Evolutionary conservation across 2,888 invertebrate genomes (phyloP).

Genomic region (Trachelus stipa): DNA sequence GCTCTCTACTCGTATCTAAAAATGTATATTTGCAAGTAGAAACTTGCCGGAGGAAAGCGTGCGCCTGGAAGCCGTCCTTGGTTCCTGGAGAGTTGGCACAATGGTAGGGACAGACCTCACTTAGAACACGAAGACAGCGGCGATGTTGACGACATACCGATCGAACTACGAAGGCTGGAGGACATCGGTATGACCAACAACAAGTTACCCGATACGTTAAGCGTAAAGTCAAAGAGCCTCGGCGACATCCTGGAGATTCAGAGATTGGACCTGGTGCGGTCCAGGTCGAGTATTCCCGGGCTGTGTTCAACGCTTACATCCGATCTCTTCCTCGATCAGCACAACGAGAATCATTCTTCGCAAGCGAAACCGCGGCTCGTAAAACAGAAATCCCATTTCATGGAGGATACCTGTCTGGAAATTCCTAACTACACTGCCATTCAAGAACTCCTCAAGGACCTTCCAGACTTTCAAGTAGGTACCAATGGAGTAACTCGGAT

Average conservation of each 20-base stretch:
- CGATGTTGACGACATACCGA: constrained; percentile 82
- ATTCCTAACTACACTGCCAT: constrained; percentile 70
- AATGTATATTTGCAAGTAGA: constrained; percentile 65
- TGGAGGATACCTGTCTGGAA: constrained; percentile 68
- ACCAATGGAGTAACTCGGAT: neutral
- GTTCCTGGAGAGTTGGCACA: constrained; percentile 86
- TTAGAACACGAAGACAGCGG: constrained; percentile 69
- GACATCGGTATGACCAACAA: constrained; percentile 67
- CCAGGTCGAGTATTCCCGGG: constrained; percentile 81
- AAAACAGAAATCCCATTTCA: constrained; percentile 87
- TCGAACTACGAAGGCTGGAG: constrained; percentile 86
- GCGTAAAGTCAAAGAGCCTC: constrained; percentile 85
- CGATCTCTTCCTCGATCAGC: constrained; percentile 46
- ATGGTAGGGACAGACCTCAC: constrained; percentile 36
- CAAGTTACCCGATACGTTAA: constrained; percentile 63
- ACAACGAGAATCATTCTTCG: constrained; percentile 34
- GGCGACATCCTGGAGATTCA: constrained; percentile 85
- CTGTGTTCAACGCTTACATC: constrained; percentile 63
- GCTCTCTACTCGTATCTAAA: neutral
- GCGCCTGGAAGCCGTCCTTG: constrained; percentile 75
- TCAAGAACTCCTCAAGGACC: constrained; percentile 74
- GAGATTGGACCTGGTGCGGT: constrained; percentile 77
- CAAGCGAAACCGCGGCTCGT: constrained; percentile 77
- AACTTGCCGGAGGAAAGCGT: constrained; percentile 78
- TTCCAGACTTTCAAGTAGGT: constrained; percentile 73